Conservation (phyloP, 1,140 invertebrate genomes). For the Aphaenogaster ashmeadi region DNA sequence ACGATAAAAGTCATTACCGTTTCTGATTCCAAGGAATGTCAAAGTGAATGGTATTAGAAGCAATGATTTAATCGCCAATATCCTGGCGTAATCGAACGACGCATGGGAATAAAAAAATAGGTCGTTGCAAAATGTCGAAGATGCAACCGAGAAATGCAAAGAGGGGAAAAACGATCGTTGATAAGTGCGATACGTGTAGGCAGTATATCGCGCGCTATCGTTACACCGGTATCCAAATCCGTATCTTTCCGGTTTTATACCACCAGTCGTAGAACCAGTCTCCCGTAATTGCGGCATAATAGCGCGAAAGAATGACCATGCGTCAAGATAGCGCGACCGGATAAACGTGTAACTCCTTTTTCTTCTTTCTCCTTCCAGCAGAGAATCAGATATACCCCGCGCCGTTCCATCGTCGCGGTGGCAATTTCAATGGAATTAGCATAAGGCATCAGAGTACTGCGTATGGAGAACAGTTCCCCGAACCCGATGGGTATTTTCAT, state of each 20-base stretch:
- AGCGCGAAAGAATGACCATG: conserved; percentile 73
- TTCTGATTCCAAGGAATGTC: not conserved
- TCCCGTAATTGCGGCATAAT: conserved; percentile 69
- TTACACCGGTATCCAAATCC: conserved; percentile 54
- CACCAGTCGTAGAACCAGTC: conserved; percentile 73
- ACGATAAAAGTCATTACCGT: too few species aligned
- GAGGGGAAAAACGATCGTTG: not conserved
- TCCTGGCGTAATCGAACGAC: not conserved
- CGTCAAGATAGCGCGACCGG: conserved; percentile 77
- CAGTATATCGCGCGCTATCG: conserved; percentile 69
- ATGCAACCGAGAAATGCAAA: not conserved
- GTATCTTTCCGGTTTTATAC: conserved; percentile 74
- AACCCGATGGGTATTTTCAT: not conserved
- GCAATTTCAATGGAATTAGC: conserved; percentile 28
- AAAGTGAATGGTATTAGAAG: not conserved
- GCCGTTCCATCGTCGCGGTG: conserved; percentile 17
- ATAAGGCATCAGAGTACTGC: not conserved
- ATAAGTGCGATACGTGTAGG: conserved; percentile 53
- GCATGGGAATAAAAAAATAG: not conserved
- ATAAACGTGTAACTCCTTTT: conserved; percentile 79
- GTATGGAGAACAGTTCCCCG: not conserved
- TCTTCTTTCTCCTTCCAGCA: not conserved
- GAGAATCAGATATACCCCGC: conserved; percentile 70
- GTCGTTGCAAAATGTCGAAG: conserved; percentile 31
- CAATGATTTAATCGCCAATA: not conserved